phyloP scores from a whole-genome alignment of 1,140 invertebrate species.

The Drosophila kikkawai region DNA sequence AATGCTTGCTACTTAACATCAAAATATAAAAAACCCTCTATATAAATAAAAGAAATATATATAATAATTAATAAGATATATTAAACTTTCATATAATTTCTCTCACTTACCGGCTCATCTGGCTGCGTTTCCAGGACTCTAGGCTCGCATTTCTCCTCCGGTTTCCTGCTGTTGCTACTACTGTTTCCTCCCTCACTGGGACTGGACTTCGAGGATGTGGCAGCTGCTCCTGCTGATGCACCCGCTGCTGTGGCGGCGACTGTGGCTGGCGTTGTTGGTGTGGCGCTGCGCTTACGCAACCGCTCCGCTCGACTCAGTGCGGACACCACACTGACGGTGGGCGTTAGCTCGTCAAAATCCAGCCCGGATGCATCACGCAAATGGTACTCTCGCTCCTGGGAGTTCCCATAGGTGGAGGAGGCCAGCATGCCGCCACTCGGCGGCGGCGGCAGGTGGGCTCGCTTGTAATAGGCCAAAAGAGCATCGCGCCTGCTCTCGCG shows the following conservation, averaged over 20 bases:
- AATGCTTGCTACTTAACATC: neutral
- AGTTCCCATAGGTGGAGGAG: conserved; percentile 7
- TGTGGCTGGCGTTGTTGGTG: conserved; percentile 49
- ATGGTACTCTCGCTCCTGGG: conserved; percentile 52
- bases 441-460: conserved; percentile 62
- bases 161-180: conserved; percentile 16
- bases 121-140: conserved; percentile 76
- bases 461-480: conserved; percentile 73
- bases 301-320: conserved; percentile 56
- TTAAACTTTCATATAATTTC: too few relatives aligned
- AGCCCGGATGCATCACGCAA: conserved; percentile 49
- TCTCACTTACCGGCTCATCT: conserved; percentile 75
- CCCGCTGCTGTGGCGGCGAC: conserved; percentile 16
- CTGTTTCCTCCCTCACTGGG: neutral
- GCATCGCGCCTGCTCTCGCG: conserved; percentile 63
- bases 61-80: neutral
- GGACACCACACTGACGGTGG: conserved; percentile 65
- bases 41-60: neutral
- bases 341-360: conserved; percentile 66
- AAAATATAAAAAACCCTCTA: too few relatives aligned
- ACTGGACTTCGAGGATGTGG: neutral
- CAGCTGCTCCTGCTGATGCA: conserved; percentile 6
- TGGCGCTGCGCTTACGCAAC: conserved; percentile 67
- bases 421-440: neutral
- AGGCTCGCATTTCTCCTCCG: conserved; percentile 75